A percentile compares a stretch with the other conserved stretches of the same genome.
These are phyloP conservation scores for Drosophila antonietae DNA, from an alignment of 2,888 invertebrate genomes.

Conservation along the genomic window DNA sequence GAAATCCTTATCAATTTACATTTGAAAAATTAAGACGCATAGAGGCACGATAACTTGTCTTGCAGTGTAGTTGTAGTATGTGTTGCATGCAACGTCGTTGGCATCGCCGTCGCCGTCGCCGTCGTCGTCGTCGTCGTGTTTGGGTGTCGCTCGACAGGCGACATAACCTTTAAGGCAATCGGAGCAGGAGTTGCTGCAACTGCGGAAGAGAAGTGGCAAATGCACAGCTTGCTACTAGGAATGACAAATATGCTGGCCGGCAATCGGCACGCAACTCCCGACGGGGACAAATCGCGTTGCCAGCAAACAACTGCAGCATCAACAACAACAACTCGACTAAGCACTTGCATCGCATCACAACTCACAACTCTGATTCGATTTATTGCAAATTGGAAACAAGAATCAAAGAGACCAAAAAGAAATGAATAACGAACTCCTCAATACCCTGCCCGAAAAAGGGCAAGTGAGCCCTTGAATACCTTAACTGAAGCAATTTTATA, in stretches of 20 bases:
- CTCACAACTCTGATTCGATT: conserved; percentile 41
- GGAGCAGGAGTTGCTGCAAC: conserved; percentile 35
- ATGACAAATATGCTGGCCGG: conserved; percentile 71
- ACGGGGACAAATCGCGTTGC: conserved; percentile 27
- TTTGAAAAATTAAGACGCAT: neutral
- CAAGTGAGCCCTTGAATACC: neutral
- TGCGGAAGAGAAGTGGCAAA: conserved; percentile 45
- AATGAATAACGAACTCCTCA: too few relatives aligned
- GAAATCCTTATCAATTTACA: neutral
- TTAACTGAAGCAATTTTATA: neutral
- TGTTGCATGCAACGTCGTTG: conserved; percentile 44
- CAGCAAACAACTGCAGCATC: conserved; percentile 17
- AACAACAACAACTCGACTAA: conserved; percentile 21
- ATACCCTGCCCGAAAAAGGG: conserved; percentile 5
- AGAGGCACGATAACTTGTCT: conserved; percentile 1
- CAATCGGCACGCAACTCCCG: conserved; percentile 61
- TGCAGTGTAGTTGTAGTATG: conserved; percentile 27
- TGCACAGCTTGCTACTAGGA: conserved; percentile 48
- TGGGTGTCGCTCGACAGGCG: conserved; percentile 70
- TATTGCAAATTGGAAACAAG: conserved; percentile 37
- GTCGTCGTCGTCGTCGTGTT: conserved; percentile 44
- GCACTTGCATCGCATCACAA: conserved; percentile 35
- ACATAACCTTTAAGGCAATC: conserved; percentile 76
- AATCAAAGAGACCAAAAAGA: neutral
- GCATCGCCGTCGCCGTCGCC: neutral